phyloP scores from a whole-genome alignment of 2,113 vertebrate genomes.

The Myotis brandtii region DNA sequence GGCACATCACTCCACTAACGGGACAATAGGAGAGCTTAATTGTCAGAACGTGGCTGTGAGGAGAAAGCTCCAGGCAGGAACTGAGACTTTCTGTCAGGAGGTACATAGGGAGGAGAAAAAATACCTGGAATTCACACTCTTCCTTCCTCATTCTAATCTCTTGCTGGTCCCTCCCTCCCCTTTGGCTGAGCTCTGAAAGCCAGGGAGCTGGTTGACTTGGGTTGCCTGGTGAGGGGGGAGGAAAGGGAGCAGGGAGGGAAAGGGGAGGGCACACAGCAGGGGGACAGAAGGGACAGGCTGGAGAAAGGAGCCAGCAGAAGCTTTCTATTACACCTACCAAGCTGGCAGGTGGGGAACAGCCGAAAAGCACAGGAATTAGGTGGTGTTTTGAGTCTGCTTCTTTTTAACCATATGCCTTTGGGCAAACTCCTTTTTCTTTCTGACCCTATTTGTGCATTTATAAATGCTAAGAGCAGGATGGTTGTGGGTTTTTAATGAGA shows the following conservation, averaged over 20 bases:
- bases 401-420: background rate
- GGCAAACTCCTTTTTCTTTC: background rate
- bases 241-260: too few species aligned
- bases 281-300: background rate
- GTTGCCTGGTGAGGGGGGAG: background rate
- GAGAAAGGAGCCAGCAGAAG: background rate
- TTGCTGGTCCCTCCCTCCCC: background rate
- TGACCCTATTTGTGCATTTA: background rate
- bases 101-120: background rate
- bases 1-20: background rate
- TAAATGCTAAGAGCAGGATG: background rate
- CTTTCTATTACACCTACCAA: background rate
- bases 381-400: background rate
- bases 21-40: background rate
- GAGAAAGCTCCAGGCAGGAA: background rate
- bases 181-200: background rate
- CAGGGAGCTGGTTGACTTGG: background rate
- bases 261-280: background rate
- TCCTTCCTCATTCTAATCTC: background rate
- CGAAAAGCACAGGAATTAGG: background rate
- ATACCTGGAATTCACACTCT: background rate
- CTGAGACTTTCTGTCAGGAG: background rate
- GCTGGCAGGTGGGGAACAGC: background rate
- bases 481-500: background rate
- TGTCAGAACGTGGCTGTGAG: background rate